Evolutionary conservation across 2,888 invertebrate genomes (phyloP), one percentile per base, ranked within the genome.

Genomic region (Lasioglossum morio): DNA sequence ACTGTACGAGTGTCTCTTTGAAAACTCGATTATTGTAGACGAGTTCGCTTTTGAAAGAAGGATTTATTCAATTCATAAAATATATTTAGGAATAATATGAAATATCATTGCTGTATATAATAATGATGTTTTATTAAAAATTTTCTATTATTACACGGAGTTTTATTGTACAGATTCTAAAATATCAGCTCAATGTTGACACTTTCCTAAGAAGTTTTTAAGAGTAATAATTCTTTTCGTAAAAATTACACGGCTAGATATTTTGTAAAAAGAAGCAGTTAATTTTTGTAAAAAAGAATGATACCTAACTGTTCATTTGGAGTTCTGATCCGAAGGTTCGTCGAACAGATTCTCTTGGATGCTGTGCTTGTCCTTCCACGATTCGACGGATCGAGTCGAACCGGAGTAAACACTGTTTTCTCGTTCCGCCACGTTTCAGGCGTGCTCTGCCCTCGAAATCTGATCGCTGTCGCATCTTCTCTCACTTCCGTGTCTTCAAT

Each of bases 341-440:
- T 30, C 30, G 63, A 30, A 27, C 30, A 63, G 30, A 63, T 63
- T 34, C 10, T 3, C 1, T 37, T 3, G 63, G 16, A 30, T 63
- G 16, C 63, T 63, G 16, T 30, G 34, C 46, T 46, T 14, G 34
- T 75, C 43, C 46, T 57, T 40, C 60, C n/a, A 30, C 48, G 66
- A 43, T 72, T 82, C 84, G 73, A n/a, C 81, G 79, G 72, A 46
- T 77, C 87, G 19, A 16, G 30, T 16, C 63, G 27, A 63, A 16
- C 63, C 30, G 63, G 72, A 87, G 81, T 76, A 84, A 87, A 84
- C 88, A 87, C 88, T 69, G 87, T 88, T 85, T 81, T 83, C 86
- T 78, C 87, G 89, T 88, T 88, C 84, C 84, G 81, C 87, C 78
- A 86, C 72, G 80, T 86, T 89, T 82, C 73, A 43, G 83, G 63